Conservation (phyloP, 2,797 vertebrate genomes). For the Psittacula echo region DNA sequence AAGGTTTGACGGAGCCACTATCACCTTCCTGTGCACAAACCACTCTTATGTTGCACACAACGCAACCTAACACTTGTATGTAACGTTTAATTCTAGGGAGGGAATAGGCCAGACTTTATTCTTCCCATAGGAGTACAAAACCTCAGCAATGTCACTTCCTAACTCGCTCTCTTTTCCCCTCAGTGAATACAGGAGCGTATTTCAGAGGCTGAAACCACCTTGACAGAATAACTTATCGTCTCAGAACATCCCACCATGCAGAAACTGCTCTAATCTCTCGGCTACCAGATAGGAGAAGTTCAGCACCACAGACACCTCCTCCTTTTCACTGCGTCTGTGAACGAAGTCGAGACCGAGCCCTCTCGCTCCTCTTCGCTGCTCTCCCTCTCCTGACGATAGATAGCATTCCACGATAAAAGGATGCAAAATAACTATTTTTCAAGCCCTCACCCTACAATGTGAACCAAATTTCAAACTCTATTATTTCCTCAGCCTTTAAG, state of each 20-base stretch:
- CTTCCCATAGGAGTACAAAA: neutral
- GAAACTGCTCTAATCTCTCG: slow-evolving; percentile 14
- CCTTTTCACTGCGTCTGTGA: neutral
- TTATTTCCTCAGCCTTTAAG: neutral
- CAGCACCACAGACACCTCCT: neutral
- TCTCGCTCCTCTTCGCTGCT: neutral
- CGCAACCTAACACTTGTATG: neutral
- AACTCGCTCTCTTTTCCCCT: neutral
- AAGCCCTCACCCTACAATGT: neutral
- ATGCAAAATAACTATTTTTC: neutral
- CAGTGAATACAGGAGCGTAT: neutral
- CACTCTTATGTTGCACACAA: rapidly evolving
- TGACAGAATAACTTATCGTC: neutral
- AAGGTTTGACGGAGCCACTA: neutral
- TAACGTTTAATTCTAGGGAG: neutral
- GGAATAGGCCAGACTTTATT: neutral
- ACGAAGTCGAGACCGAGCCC: neutral
- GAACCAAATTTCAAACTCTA: neutral
- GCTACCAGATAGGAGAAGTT: neutral
- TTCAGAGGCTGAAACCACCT: neutral
- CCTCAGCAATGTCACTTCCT: neutral
- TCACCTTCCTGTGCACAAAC: neutral
- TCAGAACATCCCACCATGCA: neutral
- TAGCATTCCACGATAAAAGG: neutral
- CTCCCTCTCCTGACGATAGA: neutral